phyloP scores from a whole-genome alignment of 2,113 vertebrate genomes.

The Rhynchopsitta pachyrhyncha region DNA sequence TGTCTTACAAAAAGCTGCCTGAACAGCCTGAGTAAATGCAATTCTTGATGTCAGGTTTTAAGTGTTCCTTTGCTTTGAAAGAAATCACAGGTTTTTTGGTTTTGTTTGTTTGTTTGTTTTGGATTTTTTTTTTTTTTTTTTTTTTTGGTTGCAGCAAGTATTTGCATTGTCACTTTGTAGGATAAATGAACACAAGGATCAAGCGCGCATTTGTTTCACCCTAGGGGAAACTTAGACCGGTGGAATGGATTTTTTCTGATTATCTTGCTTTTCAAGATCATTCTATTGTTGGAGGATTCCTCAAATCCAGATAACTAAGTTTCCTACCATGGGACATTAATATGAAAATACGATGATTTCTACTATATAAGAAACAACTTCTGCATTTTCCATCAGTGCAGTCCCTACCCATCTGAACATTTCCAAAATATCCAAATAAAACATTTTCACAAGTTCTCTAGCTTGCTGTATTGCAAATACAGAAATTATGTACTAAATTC shows the following conservation, averaged over 20 bases:
- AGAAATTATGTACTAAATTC: background rate
- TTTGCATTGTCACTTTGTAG: background rate
- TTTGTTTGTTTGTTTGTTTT: too few species aligned
- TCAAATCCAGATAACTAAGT: background rate
- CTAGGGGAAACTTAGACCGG: background rate
- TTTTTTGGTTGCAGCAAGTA: background rate
- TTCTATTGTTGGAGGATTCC: background rate
- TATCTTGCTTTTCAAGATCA: background rate
- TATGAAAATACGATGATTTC: background rate
- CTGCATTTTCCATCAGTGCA: background rate
- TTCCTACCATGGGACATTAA: background rate
- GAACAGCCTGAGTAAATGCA: background rate
- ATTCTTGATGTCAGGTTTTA: background rate
- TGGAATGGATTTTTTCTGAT: background rate
- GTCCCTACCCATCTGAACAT: background rate
- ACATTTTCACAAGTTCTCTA: background rate
- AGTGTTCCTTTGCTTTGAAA: background rate
- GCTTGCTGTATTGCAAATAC: background rate
- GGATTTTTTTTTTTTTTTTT: background rate
- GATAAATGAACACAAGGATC: background rate
- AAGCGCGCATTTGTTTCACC: background rate
- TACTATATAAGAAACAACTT: background rate
- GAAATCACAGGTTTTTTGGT: background rate
- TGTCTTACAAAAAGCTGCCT: background rate
- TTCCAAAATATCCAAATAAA: background rate